Evolutionary conservation across 2,888 invertebrate genomes (phyloP), one percentile per base, ranked within the genome.

Genomic region (Doris montereyensis): DNA sequence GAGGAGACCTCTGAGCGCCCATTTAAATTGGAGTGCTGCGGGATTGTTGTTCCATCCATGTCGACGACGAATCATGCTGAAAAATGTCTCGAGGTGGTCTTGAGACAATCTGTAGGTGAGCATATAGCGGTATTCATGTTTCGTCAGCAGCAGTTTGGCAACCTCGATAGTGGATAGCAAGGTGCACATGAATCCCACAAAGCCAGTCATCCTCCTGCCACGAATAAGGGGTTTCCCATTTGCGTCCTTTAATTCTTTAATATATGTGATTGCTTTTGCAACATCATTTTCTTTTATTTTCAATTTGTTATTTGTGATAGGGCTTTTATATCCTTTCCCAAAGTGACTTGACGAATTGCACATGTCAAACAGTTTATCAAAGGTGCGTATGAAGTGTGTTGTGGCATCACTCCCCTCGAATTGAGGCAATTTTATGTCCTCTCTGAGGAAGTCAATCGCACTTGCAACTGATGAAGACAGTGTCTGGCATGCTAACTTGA

Each of bases 401-500:
- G 72, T 41, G 2, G 72, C 72, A 26, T 72, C 21, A 24, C 72
- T 72, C n/a, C 52, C 24, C 52, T 24, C 10, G 28, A 72, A 72
- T 5, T 30, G 8, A 8, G 24, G 26, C 35, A 76, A 28, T 67
- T 28, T 0, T 41, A 65, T 26, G 65, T 28, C 76, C 26, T 65
- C 52, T 1, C 65, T 21, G 17, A 67, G 26, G 52, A 41, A 67
- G 8, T 34, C 57, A n/a, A 76, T 68, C 8, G 70, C 68, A 26
- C 28, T 24, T 24, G 68, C 76, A 13, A 26, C 76, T 28, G 75
- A 75, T 1, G 62, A 57, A 32, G 34, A 34, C 21, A 75, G 34
- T 21, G 60, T 32, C 35, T 75, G 75, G 3, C 26, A 32, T 2
- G 67, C 67, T 41, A 76, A 57, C 41, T 72, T 72, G 2, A 72